phyloP scores from a whole-genome alignment of 2,888 invertebrate species.

The Pachycephus smyrnensis region DNA sequence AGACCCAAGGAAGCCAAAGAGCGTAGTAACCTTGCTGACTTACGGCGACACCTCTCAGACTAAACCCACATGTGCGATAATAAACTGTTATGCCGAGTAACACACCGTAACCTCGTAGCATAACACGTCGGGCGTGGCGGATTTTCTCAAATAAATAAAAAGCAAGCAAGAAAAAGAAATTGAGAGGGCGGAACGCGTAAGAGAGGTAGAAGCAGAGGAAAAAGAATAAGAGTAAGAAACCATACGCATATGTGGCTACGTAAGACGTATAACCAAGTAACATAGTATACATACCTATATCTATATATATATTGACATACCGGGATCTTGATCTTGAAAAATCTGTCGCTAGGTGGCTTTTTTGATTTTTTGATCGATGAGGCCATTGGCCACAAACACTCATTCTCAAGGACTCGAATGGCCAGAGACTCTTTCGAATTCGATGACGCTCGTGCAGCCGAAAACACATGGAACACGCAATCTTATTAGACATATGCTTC shows the following conservation, averaged over 20 bases:
- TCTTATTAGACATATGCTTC: slow-evolving; percentile 56
- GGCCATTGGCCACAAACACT: neutral
- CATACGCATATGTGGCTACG: neutral
- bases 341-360: neutral
- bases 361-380: neutral
- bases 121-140: neutral
- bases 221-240: neutral
- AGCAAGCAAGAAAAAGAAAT: slow-evolving; percentile 1
- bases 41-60: slow-evolving; percentile 40
- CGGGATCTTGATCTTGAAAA: neutral
- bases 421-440: neutral
- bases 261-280: neutral
- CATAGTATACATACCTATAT: neutral
- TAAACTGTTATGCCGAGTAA: slow-evolving; percentile 32
- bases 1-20: slow-evolving; percentile 13
- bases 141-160: slow-evolving; percentile 9
- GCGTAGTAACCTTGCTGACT: slow-evolving; percentile 31
- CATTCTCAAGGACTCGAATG: neutral
- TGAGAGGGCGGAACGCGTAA: slow-evolving; percentile 4
- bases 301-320: neutral
- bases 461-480: slow-evolving; percentile 24
- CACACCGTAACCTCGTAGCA: slow-evolving; percentile 28
- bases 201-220: neutral
- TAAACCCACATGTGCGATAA: slow-evolving; percentile 43
- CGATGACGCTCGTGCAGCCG: neutral